These are phyloP conservation scores for Corythucha ciliata DNA, from an alignment of 2,888 invertebrate genomes.

Conservation along the genomic window DNA sequence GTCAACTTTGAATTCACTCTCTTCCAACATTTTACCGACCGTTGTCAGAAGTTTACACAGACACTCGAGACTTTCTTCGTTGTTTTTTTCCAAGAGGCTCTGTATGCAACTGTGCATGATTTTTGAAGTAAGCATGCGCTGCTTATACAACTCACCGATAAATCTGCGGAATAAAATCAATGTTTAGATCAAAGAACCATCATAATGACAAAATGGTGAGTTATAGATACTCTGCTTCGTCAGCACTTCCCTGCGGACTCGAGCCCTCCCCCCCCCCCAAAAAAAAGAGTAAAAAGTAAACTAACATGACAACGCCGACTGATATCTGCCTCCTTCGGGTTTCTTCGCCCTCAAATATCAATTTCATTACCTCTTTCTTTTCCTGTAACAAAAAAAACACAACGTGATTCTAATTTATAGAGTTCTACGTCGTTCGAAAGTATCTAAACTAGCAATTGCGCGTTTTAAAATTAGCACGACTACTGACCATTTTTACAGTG, in stretches of 20 bases:
- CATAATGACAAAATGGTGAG: background rate
- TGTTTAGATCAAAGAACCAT: background rate
- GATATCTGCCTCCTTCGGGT: conserved; percentile 69
- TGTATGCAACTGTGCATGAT: conserved; percentile 82
- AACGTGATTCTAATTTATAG: too few relatives aligned
- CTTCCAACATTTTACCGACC: conserved; percentile 75
- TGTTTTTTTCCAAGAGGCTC: conserved; percentile 61
- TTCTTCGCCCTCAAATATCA: conserved; percentile 65
- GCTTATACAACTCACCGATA: conserved; percentile 82
- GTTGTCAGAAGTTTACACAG: conserved; percentile 85
- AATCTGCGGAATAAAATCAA: conserved; percentile 44
- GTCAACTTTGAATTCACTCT: too few relatives aligned
- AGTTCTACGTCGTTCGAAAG: too few relatives aligned
- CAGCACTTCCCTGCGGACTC: too few relatives aligned
- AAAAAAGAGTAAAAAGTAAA: too few relatives aligned
- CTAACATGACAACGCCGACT: conserved; percentile 77
- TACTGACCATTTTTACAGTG: too few relatives aligned
- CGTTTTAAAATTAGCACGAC: too few relatives aligned
- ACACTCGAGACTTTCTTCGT: conserved; percentile 88
- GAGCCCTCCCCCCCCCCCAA: too few relatives aligned
- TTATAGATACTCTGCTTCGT: background rate
- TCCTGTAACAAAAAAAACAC: conserved; percentile 42
- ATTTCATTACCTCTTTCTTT: conserved; percentile 63
- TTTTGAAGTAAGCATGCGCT: conserved; percentile 74
- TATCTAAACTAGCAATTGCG: too few relatives aligned